phyloP scores from a whole-genome alignment of 2,113 vertebrate genomes.

The Serinus canaria region DNA sequence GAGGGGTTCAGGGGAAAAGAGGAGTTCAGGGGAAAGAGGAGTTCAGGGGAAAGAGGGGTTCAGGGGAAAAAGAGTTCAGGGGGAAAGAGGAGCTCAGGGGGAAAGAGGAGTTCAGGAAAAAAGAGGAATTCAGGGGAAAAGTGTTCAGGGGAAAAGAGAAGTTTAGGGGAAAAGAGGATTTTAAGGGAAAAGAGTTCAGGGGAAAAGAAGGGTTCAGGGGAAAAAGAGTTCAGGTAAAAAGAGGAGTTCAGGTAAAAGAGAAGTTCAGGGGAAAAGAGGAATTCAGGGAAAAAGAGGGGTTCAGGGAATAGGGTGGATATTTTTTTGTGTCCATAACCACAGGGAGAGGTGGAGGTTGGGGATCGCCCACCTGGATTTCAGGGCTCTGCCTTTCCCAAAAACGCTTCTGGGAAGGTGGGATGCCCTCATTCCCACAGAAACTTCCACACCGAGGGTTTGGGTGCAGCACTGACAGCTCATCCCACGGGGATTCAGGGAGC shows the following conservation, averaged over 20 bases:
- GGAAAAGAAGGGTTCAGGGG: not conserved
- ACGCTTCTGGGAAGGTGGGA: not conserved
- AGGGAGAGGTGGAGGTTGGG: rapidly evolving
- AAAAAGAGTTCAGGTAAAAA: not conserved
- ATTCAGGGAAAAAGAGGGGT: not conserved
- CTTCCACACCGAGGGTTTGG: not conserved
- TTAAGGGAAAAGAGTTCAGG: not conserved
- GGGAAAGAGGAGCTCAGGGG: not conserved
- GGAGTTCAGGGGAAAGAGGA: not conserved
- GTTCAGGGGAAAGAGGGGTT: not conserved
- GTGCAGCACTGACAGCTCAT: rapidly evolving
- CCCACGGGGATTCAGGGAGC: rapidly evolving
- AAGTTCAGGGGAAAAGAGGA: not conserved
- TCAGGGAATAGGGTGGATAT: not conserved
- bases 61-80: not conserved
- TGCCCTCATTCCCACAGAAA: not conserved
- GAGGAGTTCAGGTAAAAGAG: not conserved
- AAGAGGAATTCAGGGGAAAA: not conserved
- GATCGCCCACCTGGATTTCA: not conserved
- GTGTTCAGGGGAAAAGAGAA: not conserved
- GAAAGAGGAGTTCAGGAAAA: too few relatives aligned
- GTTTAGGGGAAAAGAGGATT: too few relatives aligned
- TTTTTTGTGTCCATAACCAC: not conserved
- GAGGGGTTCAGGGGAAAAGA: not conserved
- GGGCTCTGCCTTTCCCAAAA: not conserved